phyloP scores from a whole-genome alignment of 2,113 vertebrate genomes.

The Cebidichthys violaceus region DNA sequence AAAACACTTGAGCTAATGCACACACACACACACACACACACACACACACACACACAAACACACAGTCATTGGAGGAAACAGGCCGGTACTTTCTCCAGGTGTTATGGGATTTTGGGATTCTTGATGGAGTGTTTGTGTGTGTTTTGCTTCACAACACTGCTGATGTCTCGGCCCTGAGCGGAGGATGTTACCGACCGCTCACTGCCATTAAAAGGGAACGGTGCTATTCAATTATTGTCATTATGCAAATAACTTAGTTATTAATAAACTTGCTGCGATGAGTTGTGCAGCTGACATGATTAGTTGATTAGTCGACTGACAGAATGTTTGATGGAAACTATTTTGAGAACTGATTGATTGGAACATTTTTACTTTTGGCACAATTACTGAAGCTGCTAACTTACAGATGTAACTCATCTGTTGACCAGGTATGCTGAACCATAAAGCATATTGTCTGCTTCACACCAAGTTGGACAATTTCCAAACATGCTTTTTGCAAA shows the following conservation, averaged over 20 bases:
- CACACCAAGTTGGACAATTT: no score
- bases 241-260: not conserved
- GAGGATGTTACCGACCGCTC: conserved; percentile 29
- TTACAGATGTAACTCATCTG: no score
- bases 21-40: conserved; percentile 24
- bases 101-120: conserved; percentile 75
- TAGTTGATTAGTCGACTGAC: not conserved
- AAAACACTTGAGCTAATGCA: conserved; percentile 9
- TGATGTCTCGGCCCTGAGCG: conserved; percentile 48
- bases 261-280: not conserved
- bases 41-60: conserved; percentile 25
- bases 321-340: not conserved
- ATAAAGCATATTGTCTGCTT: no score
- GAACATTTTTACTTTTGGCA: no score
- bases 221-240: conserved; percentile 25
- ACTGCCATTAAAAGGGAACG: conserved; percentile 15
- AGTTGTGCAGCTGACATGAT: no score
- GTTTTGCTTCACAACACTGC: conserved; percentile 76
- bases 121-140: conserved; percentile 68
- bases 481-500: no score
- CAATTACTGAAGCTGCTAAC: no score
- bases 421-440: no score
- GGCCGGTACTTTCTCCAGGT: conserved; percentile 62
- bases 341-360: not conserved
- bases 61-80: conserved; percentile 23